These are phyloP conservation scores for Bagarius yarrelli DNA, from an alignment of 2,113 vertebrate species.

Conservation along the genomic window DNA sequence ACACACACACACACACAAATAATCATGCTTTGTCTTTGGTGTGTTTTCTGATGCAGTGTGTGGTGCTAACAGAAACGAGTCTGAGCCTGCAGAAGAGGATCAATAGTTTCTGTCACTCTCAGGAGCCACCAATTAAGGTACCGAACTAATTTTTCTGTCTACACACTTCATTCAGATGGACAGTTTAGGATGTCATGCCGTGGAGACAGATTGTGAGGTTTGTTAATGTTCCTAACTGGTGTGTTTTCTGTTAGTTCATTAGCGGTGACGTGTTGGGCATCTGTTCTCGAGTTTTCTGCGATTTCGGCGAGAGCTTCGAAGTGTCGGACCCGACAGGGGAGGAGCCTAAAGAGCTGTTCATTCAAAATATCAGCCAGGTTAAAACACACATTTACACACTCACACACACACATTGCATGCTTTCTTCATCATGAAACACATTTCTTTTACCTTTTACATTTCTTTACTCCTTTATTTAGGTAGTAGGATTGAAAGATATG, in stretches of 20 bases:
- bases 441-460: background rate
- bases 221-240: background rate
- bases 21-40: conserved; percentile 23
- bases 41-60: conserved; percentile 83
- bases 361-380: conserved; percentile 94
- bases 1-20: background rate
- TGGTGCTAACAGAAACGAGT: conserved; percentile 86
- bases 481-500: too few species aligned
- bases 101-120: conserved; percentile 87
- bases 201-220: background rate
- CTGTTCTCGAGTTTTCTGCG: conserved; percentile 92
- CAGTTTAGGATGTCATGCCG: background rate
- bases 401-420: background rate
- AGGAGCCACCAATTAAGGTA: conserved; percentile 90
- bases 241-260: conserved; percentile 80
- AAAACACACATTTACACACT: conserved; percentile 31
- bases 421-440: background rate
- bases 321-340: conserved; percentile 94
- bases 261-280: conserved; percentile 86
- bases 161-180: background rate
- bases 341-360: conserved; percentile 93
- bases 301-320: conserved; percentile 94
- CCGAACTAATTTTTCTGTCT: background rate
- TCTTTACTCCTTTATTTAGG: too few species aligned
- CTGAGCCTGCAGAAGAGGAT: conserved; percentile 85